Percentiles rank a stretch among this genome's conserved stretches.
Evolutionary conservation across 2,888 invertebrate genomes (phyloP).

Genomic region (Ectobius pallidus): DNA sequence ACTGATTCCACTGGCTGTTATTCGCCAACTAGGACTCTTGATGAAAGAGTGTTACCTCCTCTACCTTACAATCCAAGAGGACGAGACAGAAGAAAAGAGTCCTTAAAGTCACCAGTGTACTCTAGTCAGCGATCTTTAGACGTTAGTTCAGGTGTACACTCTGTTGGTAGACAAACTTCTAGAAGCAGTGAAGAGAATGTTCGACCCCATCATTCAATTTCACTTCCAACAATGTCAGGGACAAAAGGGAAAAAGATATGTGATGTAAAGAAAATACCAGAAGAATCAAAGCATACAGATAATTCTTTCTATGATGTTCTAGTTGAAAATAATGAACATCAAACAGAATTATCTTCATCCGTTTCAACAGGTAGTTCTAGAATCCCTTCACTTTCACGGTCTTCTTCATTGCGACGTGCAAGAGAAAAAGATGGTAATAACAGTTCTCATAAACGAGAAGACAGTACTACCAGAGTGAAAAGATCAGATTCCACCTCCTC

Average conservation of each 20-base stretch:
- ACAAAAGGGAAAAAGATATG: constrained; percentile 1
- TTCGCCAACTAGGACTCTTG: neutral
- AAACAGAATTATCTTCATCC: too few species aligned
- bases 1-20: constrained; percentile 13
- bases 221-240: neutral
- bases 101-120: neutral
- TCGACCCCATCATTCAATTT: constrained; percentile 18
- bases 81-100: neutral
- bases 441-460: neutral
- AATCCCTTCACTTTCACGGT: constrained; percentile 26
- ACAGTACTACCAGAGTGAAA: neutral
- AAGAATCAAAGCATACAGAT: too few species aligned
- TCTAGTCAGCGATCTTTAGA: constrained; percentile 6
- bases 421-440: neutral
- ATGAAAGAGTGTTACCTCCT: constrained; percentile 27
- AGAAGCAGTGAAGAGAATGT: neutral
- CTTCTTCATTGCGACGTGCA: constrained; percentile 14
- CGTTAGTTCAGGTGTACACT: neutral
- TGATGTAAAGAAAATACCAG: too few species aligned
- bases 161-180: neutral
- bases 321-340: too few species aligned
- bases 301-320: too few species aligned
- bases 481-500: neutral
- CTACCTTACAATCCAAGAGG: constrained; percentile 12
- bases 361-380: neutral